A percentile compares a stretch with the other conserved stretches of the same genome.
Evolutionary conservation across 2,797 vertebrate species (phyloP).

Genomic region (Steatocranus sp.): DNA sequence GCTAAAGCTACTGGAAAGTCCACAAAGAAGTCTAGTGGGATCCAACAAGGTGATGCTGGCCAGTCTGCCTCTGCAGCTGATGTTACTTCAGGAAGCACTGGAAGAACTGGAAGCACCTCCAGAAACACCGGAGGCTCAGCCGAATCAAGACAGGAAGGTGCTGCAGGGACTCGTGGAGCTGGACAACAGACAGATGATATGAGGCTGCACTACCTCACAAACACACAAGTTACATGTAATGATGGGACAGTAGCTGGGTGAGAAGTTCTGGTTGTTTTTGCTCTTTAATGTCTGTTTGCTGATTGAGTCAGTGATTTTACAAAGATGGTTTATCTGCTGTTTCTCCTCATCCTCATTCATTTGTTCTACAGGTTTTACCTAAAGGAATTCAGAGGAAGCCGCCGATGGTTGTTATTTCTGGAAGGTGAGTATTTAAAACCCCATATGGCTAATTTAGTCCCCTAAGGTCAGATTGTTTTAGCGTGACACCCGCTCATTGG

Average conservation of each 20-base stretch:
- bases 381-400: constrained; percentile 80
- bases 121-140: constrained; percentile 19
- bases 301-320: neutral
- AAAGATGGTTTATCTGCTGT: neutral
- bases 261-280: neutral
- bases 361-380: constrained; percentile 75
- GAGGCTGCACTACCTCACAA: constrained; percentile 79
- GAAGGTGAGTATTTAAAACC: constrained; percentile 78
- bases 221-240: constrained; percentile 71
- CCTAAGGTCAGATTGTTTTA: constrained; percentile 63
- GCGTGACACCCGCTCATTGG: constrained; percentile 22
- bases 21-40: constrained; percentile 57
- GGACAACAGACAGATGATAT: constrained; percentile 70
- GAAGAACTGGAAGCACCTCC: neutral
- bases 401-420: constrained; percentile 79
- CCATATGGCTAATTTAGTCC: constrained; percentile 64
- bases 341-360: constrained; percentile 41
- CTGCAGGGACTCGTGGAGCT: constrained; percentile 24
- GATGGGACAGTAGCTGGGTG: constrained; percentile 78
- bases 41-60: constrained; percentile 33
- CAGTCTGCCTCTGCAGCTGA: constrained; percentile 32
- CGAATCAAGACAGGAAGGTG: constrained; percentile 28
- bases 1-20: constrained; percentile 57
- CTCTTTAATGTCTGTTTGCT: neutral
- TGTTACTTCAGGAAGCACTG: constrained; percentile 13